phyloP scores from a whole-genome alignment of 2,797 vertebrate genomes.

The Chrysolophus pictus region DNA sequence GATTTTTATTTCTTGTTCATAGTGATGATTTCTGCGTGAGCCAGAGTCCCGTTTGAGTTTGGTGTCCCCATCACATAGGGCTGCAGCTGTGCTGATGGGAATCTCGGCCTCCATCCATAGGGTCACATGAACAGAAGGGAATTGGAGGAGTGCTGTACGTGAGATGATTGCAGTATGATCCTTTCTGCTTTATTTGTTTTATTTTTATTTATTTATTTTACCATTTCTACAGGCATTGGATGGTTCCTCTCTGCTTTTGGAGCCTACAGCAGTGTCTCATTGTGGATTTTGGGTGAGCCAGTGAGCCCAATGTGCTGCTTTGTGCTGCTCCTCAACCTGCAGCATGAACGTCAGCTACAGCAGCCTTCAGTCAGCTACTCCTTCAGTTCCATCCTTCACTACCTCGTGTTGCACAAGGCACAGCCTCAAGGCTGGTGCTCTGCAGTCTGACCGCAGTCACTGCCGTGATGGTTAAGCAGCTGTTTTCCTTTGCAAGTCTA shows the following conservation, averaged over 20 bases:
- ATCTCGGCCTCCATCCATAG: not conserved
- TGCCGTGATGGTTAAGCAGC: not conserved
- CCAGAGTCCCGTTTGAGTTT: not conserved
- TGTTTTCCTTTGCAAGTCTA: slow-evolving; percentile 26
- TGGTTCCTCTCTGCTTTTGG: not conserved
- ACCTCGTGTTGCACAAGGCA: fast-evolving
- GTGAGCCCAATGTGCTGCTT: not conserved
- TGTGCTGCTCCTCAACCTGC: fast-evolving
- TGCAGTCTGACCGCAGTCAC: not conserved
- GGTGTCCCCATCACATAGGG: not conserved
- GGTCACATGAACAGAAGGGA: not conserved
- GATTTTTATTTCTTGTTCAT: not conserved
- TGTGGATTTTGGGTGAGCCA: not conserved
- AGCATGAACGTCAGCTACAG: fast-evolving
- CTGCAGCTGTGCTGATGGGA: not conserved
- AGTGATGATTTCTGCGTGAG: not conserved
- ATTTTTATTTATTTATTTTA: too few species aligned
- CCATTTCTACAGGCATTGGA: not conserved
- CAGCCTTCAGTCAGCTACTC: not conserved
- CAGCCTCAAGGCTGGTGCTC: not conserved
- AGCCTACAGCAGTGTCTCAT: not conserved
- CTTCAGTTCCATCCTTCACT: not conserved
- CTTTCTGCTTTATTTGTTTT: not conserved
- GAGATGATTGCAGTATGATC: not conserved
- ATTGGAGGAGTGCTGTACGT: not conserved